These are phyloP conservation scores for Coryphaenoides rupestris DNA, from an alignment of 2,113 vertebrate species.

Conservation along the genomic window DNA sequence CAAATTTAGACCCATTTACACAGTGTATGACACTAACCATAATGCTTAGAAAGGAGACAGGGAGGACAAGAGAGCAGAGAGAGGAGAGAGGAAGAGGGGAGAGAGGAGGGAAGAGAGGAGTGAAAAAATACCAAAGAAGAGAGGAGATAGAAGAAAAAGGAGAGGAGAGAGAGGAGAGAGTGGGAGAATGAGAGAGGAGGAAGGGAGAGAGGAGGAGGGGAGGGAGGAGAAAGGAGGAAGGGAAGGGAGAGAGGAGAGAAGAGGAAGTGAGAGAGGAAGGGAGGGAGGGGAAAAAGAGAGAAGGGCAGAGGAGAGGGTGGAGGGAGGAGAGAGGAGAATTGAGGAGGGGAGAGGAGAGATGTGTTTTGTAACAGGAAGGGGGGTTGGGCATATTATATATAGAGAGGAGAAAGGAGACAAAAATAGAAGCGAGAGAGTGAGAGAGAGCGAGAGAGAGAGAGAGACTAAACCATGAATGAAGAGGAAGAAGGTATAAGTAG, in stretches of 20 bases:
- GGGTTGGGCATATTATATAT: too few relatives aligned
- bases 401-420: too few relatives aligned
- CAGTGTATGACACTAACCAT: too few relatives aligned
- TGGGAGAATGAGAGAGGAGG: conserved; percentile 3
- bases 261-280: too few relatives aligned
- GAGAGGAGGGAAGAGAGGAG: background rate
- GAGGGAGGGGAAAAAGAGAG: too few relatives aligned
- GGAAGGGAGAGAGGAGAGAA: background rate
- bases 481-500: too few relatives aligned
- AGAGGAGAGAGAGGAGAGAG: conserved; percentile 2
- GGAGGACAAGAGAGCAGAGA: background rate
- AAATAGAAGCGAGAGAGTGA: background rate
- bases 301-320: too few relatives aligned
- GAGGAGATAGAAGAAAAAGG: background rate
- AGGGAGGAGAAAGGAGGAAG: conserved; percentile 1
- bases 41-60: background rate
- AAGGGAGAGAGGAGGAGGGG: background rate
- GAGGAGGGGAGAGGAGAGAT: too few relatives aligned
- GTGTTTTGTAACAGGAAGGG: too few relatives aligned
- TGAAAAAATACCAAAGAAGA: background rate
- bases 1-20: too few relatives aligned
- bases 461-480: background rate
- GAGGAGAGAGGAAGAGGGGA: background rate
- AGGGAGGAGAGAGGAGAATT: too few relatives aligned
- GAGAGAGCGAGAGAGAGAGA: background rate